Evolutionary conservation across 2,888 invertebrate genomes (phyloP).

Genomic region (Exephanes ischioxanthus): DNA sequence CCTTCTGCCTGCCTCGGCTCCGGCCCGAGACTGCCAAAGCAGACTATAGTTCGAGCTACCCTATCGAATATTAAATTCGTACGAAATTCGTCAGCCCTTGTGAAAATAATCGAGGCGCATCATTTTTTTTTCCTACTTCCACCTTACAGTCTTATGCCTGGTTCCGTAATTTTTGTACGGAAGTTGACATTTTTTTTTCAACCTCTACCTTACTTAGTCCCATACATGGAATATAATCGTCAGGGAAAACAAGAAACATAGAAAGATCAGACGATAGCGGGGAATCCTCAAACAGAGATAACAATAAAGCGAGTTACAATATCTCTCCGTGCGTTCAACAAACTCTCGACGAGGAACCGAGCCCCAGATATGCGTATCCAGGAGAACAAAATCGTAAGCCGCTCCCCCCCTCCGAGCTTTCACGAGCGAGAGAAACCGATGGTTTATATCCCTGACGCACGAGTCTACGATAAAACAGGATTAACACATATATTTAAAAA

Average conservation of each 20-base stretch:
- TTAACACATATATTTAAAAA: not conserved
- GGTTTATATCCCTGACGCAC: not conserved
- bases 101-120: not conserved
- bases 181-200: too few species aligned
- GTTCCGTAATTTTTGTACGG: too few species aligned
- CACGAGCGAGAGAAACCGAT: not conserved
- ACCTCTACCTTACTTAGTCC: not conserved
- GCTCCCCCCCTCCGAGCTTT: not conserved
- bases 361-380: not conserved
- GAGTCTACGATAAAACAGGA: slow-evolving; percentile 11
- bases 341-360: slow-evolving; percentile 1
- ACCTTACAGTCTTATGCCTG: too few species aligned
- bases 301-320: slow-evolving; percentile 25
- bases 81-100: slow-evolving; percentile 6
- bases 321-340: slow-evolving; percentile 5
- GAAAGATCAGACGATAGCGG: slow-evolving; percentile 7
- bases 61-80: slow-evolving; percentile 10
- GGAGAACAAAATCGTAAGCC: slow-evolving; percentile 2
- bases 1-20: slow-evolving; percentile 3
- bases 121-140: not conserved
- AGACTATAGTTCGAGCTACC: slow-evolving; percentile 2
- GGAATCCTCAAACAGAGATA: slow-evolving; percentile 51
- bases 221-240: not conserved
- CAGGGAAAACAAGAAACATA: not conserved
- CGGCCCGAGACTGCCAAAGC: slow-evolving; percentile 15